Percentiles rank a stretch among this genome's conserved stretches.
Conservation (phyloP, 2,113 vertebrate species). For the Elachura formosa region DNA sequence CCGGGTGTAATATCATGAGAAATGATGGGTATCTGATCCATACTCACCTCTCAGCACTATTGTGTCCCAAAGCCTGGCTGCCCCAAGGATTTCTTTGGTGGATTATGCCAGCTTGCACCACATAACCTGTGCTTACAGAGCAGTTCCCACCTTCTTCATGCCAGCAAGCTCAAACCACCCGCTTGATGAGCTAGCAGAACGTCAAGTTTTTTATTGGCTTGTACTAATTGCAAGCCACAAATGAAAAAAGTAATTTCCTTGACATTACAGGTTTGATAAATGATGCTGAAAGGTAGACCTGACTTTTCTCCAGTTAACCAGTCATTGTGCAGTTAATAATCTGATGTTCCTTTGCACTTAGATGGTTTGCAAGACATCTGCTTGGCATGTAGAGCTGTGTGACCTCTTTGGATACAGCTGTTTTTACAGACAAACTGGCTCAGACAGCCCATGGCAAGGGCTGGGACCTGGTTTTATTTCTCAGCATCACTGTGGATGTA, state of each 20-base stretch:
- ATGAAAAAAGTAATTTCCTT: slow-evolving; percentile 17
- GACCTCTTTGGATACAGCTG: background rate
- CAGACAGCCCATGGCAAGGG: background rate
- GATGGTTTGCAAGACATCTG: background rate
- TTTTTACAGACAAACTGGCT: background rate
- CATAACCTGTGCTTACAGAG: background rate
- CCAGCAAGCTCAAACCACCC: background rate
- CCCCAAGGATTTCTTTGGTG: background rate
- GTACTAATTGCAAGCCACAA: slow-evolving; percentile 9
- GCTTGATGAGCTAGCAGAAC: slow-evolving; percentile 41
- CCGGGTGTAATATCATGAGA: background rate
- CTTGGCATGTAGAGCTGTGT: background rate
- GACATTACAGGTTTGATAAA: background rate
- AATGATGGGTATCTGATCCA: background rate
- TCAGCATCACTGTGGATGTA: background rate
- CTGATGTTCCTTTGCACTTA: background rate
- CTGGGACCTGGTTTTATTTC: background rate
- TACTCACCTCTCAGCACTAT: background rate
- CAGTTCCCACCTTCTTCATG: slow-evolving; percentile 8
- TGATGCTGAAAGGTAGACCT: background rate
- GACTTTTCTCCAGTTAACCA: background rate
- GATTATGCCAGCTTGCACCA: background rate
- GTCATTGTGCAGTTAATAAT: background rate
- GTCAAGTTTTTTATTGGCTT: background rate
- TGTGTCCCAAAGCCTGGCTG: background rate